phyloP scores from a whole-genome alignment of 1,140 invertebrate species.

The Brachionus manjavacas region DNA sequence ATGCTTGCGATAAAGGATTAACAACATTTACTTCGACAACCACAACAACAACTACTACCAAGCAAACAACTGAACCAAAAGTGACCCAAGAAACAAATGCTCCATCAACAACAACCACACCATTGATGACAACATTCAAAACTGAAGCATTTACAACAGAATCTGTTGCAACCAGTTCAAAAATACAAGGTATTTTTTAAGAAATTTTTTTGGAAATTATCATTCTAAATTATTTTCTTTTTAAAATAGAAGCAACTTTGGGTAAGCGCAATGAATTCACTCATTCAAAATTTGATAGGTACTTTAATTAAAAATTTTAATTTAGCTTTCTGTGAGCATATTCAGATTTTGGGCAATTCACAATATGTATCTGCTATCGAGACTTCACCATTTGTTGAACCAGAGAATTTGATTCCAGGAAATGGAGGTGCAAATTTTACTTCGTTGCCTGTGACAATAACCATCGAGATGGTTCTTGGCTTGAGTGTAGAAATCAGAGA shows the following conservation, averaged over 20 bases:
- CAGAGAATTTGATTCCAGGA: background rate
- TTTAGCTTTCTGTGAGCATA: background rate
- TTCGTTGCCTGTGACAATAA: background rate
- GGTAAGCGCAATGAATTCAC: too few species aligned
- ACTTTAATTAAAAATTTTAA: too few species aligned
- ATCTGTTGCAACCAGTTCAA: background rate
- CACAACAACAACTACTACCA: background rate
- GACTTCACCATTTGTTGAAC: background rate
- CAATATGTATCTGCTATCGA: background rate
- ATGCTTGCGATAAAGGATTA: background rate
- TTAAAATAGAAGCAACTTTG: too few species aligned
- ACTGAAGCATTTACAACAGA: background rate
- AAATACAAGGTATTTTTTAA: too few species aligned
- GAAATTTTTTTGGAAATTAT: too few species aligned
- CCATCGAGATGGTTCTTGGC: background rate
- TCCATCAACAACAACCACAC: too few species aligned
- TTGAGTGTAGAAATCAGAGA: background rate
- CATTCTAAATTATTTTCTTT: too few species aligned
- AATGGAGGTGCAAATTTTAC: background rate
- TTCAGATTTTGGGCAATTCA: background rate
- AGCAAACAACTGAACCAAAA: background rate
- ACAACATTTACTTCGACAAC: background rate
- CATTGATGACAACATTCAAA: too few species aligned
- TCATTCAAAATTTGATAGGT: too few species aligned
- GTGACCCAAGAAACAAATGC: background rate